Percentiles rank a stretch among this genome's conserved stretches.
Conservation (phyloP, 2,113 vertebrate species). For the Girardinichthys multiradiatus region DNA sequence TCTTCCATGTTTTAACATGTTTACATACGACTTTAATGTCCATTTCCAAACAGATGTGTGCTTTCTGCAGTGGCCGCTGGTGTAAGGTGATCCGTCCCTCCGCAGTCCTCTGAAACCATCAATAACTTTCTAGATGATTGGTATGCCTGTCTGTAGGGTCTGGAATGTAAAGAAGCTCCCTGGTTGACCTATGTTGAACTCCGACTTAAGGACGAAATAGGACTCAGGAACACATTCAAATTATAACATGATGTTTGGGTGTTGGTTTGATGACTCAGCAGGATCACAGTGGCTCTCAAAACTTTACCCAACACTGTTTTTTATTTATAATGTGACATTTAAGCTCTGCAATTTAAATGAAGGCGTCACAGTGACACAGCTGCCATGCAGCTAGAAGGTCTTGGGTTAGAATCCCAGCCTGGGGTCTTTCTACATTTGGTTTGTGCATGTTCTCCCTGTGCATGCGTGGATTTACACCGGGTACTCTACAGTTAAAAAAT, state of each 20-base stretch:
- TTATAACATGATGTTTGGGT: slow-evolving; percentile 13
- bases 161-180: slow-evolving; percentile 58
- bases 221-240: neutral
- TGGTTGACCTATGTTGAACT: slow-evolving; percentile 19
- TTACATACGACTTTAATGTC: slow-evolving; percentile 3
- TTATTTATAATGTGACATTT: too few species aligned
- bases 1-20: slow-evolving; percentile 14
- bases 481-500: too few species aligned
- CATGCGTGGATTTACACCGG: too few species aligned
- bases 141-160: slow-evolving; percentile 49
- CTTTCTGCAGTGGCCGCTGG: neutral
- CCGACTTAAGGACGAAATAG: neutral
- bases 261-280: slow-evolving; percentile 1
- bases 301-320: too few species aligned
- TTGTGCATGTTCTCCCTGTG: too few species aligned
- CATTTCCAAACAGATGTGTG: slow-evolving; percentile 53
- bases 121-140: slow-evolving; percentile 60
- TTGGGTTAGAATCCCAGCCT: too few species aligned
- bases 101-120: slow-evolving; percentile 51
- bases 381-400: too few species aligned
- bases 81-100: slow-evolving; percentile 39
- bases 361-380: too few species aligned
- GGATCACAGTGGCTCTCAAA: neutral
- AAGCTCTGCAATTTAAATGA: too few species aligned
- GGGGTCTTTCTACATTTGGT: too few species aligned